Percentiles rank a stretch among this genome's conserved stretches.
phyloP scores from a whole-genome alignment of 2,113 vertebrate genomes.

The Stegostoma tigrinum region DNA sequence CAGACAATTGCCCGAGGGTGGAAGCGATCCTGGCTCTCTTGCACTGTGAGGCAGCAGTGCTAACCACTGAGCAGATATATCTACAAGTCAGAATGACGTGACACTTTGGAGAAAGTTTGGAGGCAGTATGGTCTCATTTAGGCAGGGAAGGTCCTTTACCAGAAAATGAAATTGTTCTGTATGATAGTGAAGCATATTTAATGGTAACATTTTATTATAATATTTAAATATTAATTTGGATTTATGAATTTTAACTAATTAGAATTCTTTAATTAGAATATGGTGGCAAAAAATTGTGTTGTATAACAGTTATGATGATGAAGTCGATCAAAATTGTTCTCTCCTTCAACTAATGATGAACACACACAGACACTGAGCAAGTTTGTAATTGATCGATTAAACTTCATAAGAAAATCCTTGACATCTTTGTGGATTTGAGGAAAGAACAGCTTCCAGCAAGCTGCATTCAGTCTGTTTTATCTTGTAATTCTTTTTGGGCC shows the following conservation, averaged over 20 bases:
- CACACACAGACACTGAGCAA: not conserved
- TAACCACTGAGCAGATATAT: too few species aligned
- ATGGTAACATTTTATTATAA: not conserved
- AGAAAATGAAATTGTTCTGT: not conserved
- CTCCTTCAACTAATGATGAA: not conserved
- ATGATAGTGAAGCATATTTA: not conserved
- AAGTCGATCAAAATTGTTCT: not conserved
- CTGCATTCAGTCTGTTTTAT: not conserved
- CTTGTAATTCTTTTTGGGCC: not conserved
- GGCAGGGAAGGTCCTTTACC: not conserved
- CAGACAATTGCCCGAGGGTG: too few species aligned
- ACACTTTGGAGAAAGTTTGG: not conserved
- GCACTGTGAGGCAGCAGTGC: too few species aligned
- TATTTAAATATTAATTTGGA: not conserved
- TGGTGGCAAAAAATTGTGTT: not conserved
- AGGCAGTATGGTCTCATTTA: not conserved
- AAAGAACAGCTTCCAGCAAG: not conserved
- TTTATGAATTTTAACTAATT: not conserved
- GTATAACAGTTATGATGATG: too few species aligned
- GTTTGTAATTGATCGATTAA: not conserved
- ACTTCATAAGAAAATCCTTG: not conserved
- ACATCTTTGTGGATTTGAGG: not conserved
- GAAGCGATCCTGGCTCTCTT: too few species aligned
- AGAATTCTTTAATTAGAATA: not conserved
- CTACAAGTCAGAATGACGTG: not conserved